Conservation (phyloP, 2,113 vertebrate species). For the Labeo catla region DNA sequence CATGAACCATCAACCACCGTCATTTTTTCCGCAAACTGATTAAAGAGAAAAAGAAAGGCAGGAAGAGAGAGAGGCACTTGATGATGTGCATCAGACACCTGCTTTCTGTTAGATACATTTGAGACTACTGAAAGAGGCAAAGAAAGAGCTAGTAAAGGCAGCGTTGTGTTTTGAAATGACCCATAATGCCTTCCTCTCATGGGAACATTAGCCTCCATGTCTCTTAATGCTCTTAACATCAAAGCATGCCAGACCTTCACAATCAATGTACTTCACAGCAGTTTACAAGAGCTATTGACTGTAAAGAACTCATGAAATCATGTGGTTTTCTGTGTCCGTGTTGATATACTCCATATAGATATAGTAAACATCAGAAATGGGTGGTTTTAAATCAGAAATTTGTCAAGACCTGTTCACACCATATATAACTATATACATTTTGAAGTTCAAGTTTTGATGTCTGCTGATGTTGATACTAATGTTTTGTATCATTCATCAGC, state of each 20-base stretch:
- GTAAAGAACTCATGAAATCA: conserved; percentile 3
- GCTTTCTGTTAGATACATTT: conserved; percentile 17
- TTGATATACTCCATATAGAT: neutral
- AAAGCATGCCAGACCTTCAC: conserved; percentile 46
- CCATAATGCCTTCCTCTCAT: conserved; percentile 36
- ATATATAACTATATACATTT: neutral
- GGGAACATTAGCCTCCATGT: conserved; percentile 47
- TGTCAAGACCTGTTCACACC: neutral
- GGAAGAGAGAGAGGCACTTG: neutral
- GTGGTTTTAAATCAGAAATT: neutral
- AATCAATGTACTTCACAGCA: conserved; percentile 42
- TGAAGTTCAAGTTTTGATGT: neutral
- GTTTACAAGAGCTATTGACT: conserved; percentile 34
- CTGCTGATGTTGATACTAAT: too few species aligned
- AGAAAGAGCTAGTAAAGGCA: neutral
- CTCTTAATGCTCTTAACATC: conserved; percentile 39
- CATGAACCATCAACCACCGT: neutral
- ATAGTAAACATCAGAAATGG: neutral
- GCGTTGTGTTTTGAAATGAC: conserved; percentile 32
- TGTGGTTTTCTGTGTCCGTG: neutral
- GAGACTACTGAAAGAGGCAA: neutral
- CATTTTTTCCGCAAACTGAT: neutral
- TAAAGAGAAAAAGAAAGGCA: neutral
- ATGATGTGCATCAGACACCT: conserved; percentile 3
- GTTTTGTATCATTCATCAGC: neutral